Percentiles rank a stretch among this genome's conserved stretches.
These are phyloP conservation scores for Threskiornis aethiopicus DNA, from an alignment of 2,797 vertebrate genomes.

Conservation along the genomic window DNA sequence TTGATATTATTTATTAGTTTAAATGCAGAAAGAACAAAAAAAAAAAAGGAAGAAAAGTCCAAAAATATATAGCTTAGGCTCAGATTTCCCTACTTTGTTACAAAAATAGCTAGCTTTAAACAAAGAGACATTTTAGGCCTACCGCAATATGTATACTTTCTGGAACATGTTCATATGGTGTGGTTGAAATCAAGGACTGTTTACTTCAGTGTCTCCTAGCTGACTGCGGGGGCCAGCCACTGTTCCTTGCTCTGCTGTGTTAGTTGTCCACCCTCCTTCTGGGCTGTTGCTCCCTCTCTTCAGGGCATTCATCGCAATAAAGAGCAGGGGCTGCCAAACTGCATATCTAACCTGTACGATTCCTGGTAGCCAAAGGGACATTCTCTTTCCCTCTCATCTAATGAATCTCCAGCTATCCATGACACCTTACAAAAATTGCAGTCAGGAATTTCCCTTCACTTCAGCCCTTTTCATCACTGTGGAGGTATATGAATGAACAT, in stretches of 20 bases:
- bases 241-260: neutral
- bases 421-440: neutral
- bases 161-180: neutral
- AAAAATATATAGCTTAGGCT: neutral
- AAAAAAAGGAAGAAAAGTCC: neutral
- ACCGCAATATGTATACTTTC: neutral
- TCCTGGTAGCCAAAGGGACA: neutral
- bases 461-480: neutral
- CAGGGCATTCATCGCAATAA: neutral
- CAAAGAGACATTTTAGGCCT: neutral
- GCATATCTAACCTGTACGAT: accelerated
- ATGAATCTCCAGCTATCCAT: neutral
- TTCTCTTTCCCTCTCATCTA: neutral
- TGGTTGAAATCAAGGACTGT: neutral
- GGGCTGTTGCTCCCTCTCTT: neutral
- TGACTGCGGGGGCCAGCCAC: accelerated
- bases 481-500: neutral
- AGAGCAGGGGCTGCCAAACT: neutral
- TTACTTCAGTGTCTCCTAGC: neutral
- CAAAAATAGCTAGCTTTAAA: neutral
- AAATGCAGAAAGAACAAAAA: neutral
- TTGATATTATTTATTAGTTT: neutral
- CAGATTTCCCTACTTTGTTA: neutral
- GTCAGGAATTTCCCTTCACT: neutral
- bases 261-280: neutral